phyloP scores from a whole-genome alignment of 30 jellyfish, hydroid and myxozoan species.

The Cassiopea andromeda region DNA sequence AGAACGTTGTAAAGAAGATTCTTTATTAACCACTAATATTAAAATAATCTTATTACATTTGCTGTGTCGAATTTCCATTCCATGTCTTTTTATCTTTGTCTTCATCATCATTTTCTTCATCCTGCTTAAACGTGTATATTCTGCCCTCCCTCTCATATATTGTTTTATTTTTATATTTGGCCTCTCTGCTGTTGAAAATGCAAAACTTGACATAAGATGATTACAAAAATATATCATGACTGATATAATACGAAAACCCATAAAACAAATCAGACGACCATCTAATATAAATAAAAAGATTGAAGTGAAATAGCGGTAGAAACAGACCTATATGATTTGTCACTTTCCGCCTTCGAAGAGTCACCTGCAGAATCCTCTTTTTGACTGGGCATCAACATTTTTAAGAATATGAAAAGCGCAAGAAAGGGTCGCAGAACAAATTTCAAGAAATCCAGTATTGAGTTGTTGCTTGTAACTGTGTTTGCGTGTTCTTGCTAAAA shows the following conservation, averaged over 20 bases:
- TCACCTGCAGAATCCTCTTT: background rate
- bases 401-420: constrained; percentile 32
- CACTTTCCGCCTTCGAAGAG: background rate
- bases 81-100: constrained; percentile 90
- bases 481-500: constrained; percentile 8
- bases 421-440: constrained; percentile 49
- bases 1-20: no score
- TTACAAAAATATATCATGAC: no score
- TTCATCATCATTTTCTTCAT: constrained; percentile 76
- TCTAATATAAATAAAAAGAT: no score
- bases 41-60: no score
- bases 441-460: constrained; percentile 48
- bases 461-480: background rate
- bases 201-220: background rate
- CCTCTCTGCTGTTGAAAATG: background rate
- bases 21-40: no score
- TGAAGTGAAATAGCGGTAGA: background rate
- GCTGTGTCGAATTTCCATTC: constrained; percentile 99
- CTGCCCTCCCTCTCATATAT: constrained; percentile 55
- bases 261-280: no score
- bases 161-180: background rate
- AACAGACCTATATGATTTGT: background rate
- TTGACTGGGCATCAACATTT: constrained; percentile 26
- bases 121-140: constrained; percentile 55
- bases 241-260: no score